Conservation (phyloP, 1,140 invertebrate genomes). For the Bilobella aurantiaca region DNA sequence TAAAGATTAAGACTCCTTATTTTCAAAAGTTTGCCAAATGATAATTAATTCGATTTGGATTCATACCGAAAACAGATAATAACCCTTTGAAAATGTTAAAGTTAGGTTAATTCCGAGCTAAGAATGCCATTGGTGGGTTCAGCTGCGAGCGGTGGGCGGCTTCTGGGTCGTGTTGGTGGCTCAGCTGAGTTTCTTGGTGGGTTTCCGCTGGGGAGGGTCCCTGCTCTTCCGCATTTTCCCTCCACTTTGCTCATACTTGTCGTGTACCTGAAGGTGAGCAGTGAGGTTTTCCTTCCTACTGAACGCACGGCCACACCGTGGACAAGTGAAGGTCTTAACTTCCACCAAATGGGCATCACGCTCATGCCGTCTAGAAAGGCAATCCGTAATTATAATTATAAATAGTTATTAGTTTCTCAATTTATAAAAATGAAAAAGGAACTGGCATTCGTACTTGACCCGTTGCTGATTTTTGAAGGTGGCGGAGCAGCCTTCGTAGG, state of each 20-base stretch:
- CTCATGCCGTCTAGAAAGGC: background rate
- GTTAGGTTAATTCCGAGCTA: too few relatives aligned
- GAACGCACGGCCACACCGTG: background rate
- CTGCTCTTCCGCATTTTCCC: background rate
- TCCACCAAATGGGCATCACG: background rate
- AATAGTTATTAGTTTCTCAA: background rate
- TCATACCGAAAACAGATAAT: too few relatives aligned
- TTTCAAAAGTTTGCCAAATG: too few relatives aligned
- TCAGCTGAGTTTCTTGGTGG: too few relatives aligned
- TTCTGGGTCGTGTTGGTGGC: too few relatives aligned
- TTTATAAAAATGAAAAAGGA: background rate
- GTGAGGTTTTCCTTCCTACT: background rate
- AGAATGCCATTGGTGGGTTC: too few relatives aligned
- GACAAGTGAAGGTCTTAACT: background rate
- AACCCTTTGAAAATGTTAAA: too few relatives aligned
- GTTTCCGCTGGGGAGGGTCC: too few relatives aligned
- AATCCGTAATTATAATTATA: background rate
- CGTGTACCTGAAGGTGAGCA: background rate
- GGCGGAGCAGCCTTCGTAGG: background rate
- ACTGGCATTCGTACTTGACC: background rate
- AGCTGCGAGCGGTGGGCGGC: too few relatives aligned
- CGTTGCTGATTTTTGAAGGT: background rate
- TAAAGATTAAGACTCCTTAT: too few relatives aligned
- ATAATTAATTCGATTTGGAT: too few relatives aligned
- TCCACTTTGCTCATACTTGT: background rate